Base-by-base conservation (phyloP, 2,797 vertebrate genomes). In the Schizothorax lantsangensis region DNA sequence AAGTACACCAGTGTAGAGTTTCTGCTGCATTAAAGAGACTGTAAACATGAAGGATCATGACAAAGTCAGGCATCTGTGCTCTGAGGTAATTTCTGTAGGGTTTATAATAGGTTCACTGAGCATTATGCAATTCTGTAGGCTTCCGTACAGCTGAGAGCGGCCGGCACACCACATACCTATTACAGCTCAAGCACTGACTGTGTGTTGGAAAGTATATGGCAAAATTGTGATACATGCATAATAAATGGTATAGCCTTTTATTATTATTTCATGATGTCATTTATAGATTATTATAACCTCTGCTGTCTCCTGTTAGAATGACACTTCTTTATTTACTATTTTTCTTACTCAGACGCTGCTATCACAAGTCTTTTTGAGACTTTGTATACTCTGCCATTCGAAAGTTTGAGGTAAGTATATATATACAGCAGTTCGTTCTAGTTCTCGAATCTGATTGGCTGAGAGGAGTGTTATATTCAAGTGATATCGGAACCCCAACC, bases 1-100 rank as follows among this genome's bases (percentile, higher is more conserved):
- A 86, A 77, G n/a, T 43, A 64, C 40, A 84, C 30, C 36, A 68
- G 72, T 84, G 69, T 83, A 85, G 78, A 69, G 80, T 88, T 88
- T 40, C 40, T 40, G 40, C 40, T 40, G 40, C 40, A 7, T 40
- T 40, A 40, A 40, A 38, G 59, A 71, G 38, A 66, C 54, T 86
- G 43, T 85, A 87, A 86, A 88, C 23, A 26, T 72, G 81, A 82
- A 77, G 45, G 74, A 83, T 88, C 87, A 87, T 69, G 52, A 83
- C 8, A 21, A 79, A 88, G 75, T 85, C 83, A 83, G 79, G 62
- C 83, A 64, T 86, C 83, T 75, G 84, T 90, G 85, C 83, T 81
- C 74, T 79, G 72, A 79, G 66, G 82, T 88, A 68, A 89, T 88
- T 87, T 49, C 68, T 52, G 66, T 59, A 43, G 83, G 68, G 81